Evolutionary conservation across 2,113 vertebrate genomes (phyloP).

Genomic region (Prietella phreatophila): DNA sequence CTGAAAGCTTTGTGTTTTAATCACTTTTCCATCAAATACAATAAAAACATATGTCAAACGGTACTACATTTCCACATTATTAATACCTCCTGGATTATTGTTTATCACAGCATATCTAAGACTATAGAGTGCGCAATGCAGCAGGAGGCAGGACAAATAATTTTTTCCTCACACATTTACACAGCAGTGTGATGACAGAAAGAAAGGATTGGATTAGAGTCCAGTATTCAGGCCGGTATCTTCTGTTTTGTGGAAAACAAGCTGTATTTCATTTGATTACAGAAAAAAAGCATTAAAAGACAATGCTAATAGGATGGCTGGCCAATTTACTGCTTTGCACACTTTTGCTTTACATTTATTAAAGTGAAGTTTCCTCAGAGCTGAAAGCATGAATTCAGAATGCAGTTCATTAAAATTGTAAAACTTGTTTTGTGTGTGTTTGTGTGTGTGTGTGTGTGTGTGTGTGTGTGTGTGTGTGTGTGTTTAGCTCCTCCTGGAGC

Average conservation of each 20-base stretch:
- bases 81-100: background rate
- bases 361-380: background rate
- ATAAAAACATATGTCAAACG: background rate
- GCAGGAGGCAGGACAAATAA: background rate
- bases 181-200: background rate
- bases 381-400: background rate
- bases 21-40: background rate
- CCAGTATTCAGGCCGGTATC: background rate
- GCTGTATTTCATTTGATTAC: background rate
- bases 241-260: background rate
- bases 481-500: constrained; percentile 87
- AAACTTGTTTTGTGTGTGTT: background rate
- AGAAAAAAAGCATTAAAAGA: background rate
- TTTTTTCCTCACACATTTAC: background rate
- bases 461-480: constrained; percentile 57
- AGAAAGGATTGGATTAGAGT: background rate
- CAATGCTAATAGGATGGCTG: background rate
- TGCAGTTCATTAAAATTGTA: background rate
- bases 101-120: background rate
- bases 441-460: background rate
- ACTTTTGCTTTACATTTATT: background rate
- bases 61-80: background rate
- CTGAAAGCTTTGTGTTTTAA: background rate
- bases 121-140: background rate
- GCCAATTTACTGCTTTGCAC: background rate